These are phyloP conservation scores for Rapana venosa DNA, from an alignment of 2,888 invertebrate genomes.

Conservation along the genomic window DNA sequence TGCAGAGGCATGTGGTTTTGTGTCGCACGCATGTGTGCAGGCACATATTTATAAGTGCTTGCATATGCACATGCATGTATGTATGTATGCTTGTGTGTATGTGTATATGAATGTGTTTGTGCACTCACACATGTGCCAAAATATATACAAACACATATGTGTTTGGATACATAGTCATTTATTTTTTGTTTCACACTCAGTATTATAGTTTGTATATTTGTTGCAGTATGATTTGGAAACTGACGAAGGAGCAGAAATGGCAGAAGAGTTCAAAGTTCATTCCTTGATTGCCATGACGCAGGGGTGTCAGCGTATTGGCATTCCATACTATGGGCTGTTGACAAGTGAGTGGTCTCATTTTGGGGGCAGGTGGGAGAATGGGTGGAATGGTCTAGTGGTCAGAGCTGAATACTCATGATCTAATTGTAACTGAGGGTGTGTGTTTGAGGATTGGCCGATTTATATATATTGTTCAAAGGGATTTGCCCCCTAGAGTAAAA, in stretches of 20 bases:
- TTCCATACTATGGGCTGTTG: conserved; percentile 65
- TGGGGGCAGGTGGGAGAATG: too few relatives aligned
- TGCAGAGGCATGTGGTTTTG: too few relatives aligned
- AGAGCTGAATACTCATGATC: too few relatives aligned
- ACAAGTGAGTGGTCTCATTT: conserved; percentile 54
- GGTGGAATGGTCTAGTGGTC: too few relatives aligned
- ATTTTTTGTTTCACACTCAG: neutral
- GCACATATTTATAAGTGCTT: too few relatives aligned
- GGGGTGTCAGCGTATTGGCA: conserved; percentile 65
- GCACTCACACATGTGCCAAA: neutral
- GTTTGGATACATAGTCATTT: neutral
- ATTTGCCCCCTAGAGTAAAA: too few relatives aligned
- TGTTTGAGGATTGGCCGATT: too few relatives aligned
- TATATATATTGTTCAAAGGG: too few relatives aligned
- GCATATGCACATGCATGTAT: too few relatives aligned
- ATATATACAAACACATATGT: neutral
- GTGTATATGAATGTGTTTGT: neutral
- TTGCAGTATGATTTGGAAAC: conserved; percentile 72
- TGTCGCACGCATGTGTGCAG: too few relatives aligned
- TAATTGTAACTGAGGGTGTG: too few relatives aligned
- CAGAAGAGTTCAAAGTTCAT: conserved; percentile 74
- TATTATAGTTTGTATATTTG: neutral
- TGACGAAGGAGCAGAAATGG: conserved; percentile 64
- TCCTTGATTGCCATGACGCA: conserved; percentile 72
- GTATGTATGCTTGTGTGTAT: neutral